Evolutionary conservation across 2,797 vertebrate species (phyloP).

Genomic region (Graptemys geographica): DNA sequence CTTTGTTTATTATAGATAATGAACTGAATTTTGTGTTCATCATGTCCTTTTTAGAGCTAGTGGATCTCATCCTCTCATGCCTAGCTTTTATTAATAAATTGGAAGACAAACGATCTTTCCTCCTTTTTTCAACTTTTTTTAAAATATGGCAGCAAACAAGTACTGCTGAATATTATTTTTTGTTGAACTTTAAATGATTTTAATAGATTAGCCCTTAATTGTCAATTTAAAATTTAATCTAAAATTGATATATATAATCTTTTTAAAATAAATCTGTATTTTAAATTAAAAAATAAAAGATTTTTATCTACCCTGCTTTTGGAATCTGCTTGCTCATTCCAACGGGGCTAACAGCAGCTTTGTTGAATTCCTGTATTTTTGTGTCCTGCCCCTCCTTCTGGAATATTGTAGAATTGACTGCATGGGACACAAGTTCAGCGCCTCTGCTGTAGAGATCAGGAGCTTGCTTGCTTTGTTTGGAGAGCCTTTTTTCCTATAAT

Average conservation of each 20-base stretch:
- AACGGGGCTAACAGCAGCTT: fast-evolving
- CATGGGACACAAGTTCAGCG: background rate
- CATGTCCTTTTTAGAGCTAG: background rate
- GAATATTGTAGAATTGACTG: background rate
- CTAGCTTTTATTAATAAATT: background rate
- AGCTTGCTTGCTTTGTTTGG: background rate
- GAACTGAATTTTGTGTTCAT: background rate
- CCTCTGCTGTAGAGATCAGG: background rate
- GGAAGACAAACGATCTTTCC: background rate
- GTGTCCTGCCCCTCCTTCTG: background rate
- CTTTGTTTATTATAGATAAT: background rate
- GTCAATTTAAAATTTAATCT: background rate
- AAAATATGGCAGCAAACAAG: background rate
- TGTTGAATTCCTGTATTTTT: fast-evolving
- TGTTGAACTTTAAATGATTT: background rate
- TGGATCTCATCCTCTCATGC: background rate
- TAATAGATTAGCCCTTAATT: background rate
- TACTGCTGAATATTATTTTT: background rate
- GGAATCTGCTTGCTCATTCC: background rate
- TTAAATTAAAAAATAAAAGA: no score
- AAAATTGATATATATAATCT: background rate
- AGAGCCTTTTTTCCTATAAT: background rate
- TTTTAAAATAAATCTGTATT: no score
- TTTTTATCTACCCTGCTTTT: background rate
- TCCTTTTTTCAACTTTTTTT: background rate